A percentile compares a stretch with the other conserved stretches of the same genome.
Evolutionary conservation across 1,140 invertebrate species (phyloP).

Genomic region (Drosophila ficusphila): DNA sequence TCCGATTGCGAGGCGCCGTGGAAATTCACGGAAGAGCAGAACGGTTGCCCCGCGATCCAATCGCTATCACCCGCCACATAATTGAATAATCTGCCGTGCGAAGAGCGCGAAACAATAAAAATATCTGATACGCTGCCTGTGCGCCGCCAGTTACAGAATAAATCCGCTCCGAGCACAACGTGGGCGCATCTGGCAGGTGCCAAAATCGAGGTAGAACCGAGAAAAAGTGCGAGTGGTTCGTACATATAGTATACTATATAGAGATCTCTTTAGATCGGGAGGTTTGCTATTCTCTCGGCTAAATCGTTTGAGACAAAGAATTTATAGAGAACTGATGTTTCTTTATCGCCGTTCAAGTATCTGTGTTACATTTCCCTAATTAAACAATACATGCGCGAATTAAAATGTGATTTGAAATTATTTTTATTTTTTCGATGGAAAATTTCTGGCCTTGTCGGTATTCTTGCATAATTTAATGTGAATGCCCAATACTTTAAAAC

Average conservation of each 20-base stretch:
- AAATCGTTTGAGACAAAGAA: background rate
- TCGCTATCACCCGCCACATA: constrained; percentile 30
- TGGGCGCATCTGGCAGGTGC: constrained; percentile 42
- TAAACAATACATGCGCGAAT: background rate
- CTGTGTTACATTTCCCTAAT: background rate
- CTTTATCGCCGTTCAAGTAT: background rate
- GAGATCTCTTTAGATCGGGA: constrained; percentile 7
- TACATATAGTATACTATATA: background rate
- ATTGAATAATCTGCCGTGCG: constrained; percentile 50
- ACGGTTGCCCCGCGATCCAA: constrained; percentile 7
- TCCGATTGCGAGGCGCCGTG: constrained; percentile 3
- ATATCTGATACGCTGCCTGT: constrained; percentile 39
- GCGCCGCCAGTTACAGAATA: constrained; percentile 49
- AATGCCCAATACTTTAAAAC: no score
- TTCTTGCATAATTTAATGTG: background rate
- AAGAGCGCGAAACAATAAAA: constrained; percentile 48
- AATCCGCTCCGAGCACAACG: constrained; percentile 38
- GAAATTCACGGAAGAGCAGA: constrained; percentile 36
- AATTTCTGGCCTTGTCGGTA: background rate
- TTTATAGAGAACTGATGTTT: background rate
- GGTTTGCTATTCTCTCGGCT: constrained; percentile 3
- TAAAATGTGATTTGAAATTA: background rate
- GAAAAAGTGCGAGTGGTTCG: background rate
- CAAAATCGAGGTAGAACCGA: constrained; percentile 18
- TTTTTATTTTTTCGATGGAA: background rate